These are phyloP conservation scores for Platycheirus rosarum DNA, from an alignment of 2,888 invertebrate species.

Conservation along the genomic window DNA sequence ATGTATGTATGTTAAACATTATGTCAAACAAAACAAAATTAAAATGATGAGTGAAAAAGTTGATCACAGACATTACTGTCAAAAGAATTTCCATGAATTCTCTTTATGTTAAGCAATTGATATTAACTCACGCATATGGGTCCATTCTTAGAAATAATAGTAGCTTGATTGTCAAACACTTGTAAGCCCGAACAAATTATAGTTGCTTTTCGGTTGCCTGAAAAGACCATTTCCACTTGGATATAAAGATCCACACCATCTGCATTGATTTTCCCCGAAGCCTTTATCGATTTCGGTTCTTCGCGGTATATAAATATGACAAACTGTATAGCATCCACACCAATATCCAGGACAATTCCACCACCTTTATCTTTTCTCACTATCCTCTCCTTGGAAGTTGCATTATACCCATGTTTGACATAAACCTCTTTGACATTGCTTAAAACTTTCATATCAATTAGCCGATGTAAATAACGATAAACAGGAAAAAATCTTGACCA, in stretches of 20 bases:
- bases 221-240: slow-evolving; percentile 76
- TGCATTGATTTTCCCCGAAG: slow-evolving; percentile 86
- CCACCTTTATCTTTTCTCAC: slow-evolving; percentile 88
- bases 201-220: slow-evolving; percentile 72
- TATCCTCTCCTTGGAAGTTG: slow-evolving; percentile 84
- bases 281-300: slow-evolving; percentile 86
- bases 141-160: slow-evolving; percentile 76
- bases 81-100: too few species aligned
- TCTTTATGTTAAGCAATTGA: too few species aligned
- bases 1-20: too few species aligned
- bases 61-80: too few species aligned
- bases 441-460: slow-evolving; percentile 81
- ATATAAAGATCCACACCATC: slow-evolving; percentile 86
- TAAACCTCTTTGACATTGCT: slow-evolving; percentile 87
- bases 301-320: slow-evolving; percentile 86
- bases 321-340: slow-evolving; percentile 89
- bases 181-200: slow-evolving; percentile 77
- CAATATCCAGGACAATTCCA: slow-evolving; percentile 88
- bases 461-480: slow-evolving; percentile 86
- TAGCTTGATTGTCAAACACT: slow-evolving; percentile 75
- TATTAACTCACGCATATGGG: slow-evolving; percentile 76
- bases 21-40: too few species aligned
- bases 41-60: too few species aligned
- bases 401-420: slow-evolving; percentile 86
- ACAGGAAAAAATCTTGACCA: slow-evolving; percentile 92